Evolutionary conservation across 2,797 vertebrate species (phyloP).

Genomic region (Rachycentron canadum): DNA sequence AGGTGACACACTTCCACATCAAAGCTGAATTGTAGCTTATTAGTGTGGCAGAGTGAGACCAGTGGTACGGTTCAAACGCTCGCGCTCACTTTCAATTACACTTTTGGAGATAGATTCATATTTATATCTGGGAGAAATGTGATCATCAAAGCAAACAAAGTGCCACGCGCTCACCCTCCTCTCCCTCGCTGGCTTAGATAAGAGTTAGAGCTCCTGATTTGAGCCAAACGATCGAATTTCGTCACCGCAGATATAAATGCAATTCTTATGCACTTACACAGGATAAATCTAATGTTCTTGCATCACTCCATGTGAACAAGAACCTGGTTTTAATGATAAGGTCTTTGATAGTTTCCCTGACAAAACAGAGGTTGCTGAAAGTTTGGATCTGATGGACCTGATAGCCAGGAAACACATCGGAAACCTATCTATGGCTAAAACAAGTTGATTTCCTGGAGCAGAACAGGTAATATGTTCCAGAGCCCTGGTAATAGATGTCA

Average conservation of each 20-base stretch:
- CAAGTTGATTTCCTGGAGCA: constrained; percentile 49
- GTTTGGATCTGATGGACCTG: constrained; percentile 46
- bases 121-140: constrained; percentile 70
- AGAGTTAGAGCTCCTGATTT: constrained; percentile 47
- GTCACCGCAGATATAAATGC: constrained; percentile 36
- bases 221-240: constrained; percentile 55
- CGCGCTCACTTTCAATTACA: constrained; percentile 77
- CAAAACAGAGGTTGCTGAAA: constrained; percentile 41
- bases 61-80: constrained; percentile 68
- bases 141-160: constrained; percentile 84
- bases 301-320: constrained; percentile 13
- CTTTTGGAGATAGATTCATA: constrained; percentile 69
- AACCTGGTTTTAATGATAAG: constrained; percentile 41
- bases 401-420: constrained; percentile 45
- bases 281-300: constrained; percentile 30
- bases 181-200: constrained; percentile 12
- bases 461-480: constrained; percentile 59
- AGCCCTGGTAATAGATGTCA: constrained; percentile 46
- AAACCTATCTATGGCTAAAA: constrained; percentile 47
- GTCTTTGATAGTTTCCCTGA: constrained; percentile 38
- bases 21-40: constrained; percentile 82
- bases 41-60: constrained; percentile 71
- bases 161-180: constrained; percentile 20
- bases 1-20: constrained; percentile 83
- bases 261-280: constrained; percentile 41